A percentile compares a stretch with the other conserved stretches of the same genome.
These are phyloP conservation scores for Globicephala melas DNA, from an alignment of 2,113 vertebrate genomes.

Conservation along the genomic window DNA sequence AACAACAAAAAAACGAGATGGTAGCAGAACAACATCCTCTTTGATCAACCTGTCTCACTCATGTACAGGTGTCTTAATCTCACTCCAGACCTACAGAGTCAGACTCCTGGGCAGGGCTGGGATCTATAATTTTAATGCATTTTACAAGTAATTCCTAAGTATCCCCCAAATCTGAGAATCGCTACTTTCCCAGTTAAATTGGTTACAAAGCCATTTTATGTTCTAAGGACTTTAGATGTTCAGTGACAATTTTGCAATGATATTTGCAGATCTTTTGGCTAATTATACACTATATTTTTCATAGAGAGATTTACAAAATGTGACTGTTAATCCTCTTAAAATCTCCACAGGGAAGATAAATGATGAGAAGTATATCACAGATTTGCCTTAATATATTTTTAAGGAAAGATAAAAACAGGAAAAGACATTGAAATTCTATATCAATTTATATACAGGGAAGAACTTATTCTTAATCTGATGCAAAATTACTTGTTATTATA, in stretches of 20 bases:
- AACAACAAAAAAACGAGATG: rapidly evolving
- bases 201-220: not conserved
- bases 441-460: not conserved
- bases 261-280: not conserved
- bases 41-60: rapidly evolving
- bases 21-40: rapidly evolving
- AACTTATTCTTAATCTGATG: not conserved
- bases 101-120: rapidly evolving
- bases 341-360: not conserved
- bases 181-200: no score
- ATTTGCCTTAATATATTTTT: not conserved
- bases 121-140: not conserved
- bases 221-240: not conserved
- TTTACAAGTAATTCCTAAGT: not conserved
- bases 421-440: not conserved
- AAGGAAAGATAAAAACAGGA: not conserved
- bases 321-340: not conserved
- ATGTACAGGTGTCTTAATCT: rapidly evolving
- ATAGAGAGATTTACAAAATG: not conserved
- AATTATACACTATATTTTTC: not conserved
- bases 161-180: not conserved
- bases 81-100: not conserved
- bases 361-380: not conserved
- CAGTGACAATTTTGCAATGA: rapidly evolving
- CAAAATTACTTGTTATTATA: not conserved